Conservation (phyloP, 2,113 vertebrate species). For the Dermatemys mawii region DNA sequence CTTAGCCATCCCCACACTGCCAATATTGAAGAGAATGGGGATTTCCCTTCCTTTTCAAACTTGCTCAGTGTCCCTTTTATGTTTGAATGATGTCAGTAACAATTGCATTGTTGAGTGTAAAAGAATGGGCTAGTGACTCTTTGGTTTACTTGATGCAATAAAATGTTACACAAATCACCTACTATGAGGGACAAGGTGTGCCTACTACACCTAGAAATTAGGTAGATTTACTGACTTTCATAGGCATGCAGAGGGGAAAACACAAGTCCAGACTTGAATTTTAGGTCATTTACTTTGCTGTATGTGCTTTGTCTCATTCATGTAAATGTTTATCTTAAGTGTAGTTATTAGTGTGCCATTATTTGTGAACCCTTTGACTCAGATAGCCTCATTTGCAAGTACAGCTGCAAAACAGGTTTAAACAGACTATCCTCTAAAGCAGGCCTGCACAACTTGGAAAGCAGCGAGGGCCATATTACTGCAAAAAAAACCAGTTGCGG, state of each 20-base stretch:
- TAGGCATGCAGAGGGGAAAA: not conserved
- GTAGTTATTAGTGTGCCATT: not conserved
- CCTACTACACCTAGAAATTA: slow-evolving; percentile 25
- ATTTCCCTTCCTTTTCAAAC: slow-evolving; percentile 8
- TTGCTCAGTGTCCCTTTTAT: slow-evolving; percentile 18
- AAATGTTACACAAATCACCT: slow-evolving; percentile 5
- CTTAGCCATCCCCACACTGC: slow-evolving; percentile 15
- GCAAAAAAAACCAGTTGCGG: too few species aligned
- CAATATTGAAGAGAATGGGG: slow-evolving; percentile 15
- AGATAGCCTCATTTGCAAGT: not conserved
- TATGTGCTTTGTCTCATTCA: not conserved
- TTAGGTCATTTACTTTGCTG: not conserved
- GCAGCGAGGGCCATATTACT: too few species aligned
- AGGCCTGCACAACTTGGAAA: too few species aligned
- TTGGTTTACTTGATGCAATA: not conserved
- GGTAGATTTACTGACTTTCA: slow-evolving; percentile 32
- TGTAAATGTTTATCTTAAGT: not conserved
- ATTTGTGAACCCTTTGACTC: not conserved
- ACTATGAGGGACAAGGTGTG: slow-evolving; percentile 34
- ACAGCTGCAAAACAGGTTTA: not conserved
- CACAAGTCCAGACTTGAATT: slow-evolving; percentile 39
- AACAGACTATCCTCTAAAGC: not conserved
- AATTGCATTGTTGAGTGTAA: not conserved
- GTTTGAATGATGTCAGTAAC: not conserved
- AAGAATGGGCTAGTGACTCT: not conserved